Base-by-base conservation (phyloP, 2,113 vertebrate species). In the Alosa alosa region DNA sequence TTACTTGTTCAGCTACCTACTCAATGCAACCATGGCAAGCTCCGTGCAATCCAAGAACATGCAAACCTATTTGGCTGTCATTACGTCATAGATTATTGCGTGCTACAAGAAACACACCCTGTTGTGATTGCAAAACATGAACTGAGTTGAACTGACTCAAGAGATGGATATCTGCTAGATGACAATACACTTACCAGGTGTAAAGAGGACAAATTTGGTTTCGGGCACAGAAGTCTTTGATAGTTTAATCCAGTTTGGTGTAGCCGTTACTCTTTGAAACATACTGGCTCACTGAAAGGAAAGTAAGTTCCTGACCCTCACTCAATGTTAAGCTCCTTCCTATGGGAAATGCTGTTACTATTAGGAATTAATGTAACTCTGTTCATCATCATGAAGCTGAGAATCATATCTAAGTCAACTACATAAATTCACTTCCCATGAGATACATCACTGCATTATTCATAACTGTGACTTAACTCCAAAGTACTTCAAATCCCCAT, bases 71-170 rank as follows among this genome's bases (percentile, higher is more conserved):
- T 93, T 92, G 90, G 87, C 86, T 90, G 88, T 85, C 86, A 91
- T 95, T 90, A 94, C 93, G 91, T 94, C 93, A 95, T 88, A 85
- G 68, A 82, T 89, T 85, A 92, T 89, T 86, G 81, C 18, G 88
- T 86, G 90, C 88, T 49, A 91, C 81, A 90, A 89, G 86, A 89
- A 88, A 93, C 91, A 94, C 91, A 91, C 92, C 89, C 88, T 90
- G 60, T 78, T 81, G 86, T 84, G 89, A 90, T 90, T 92, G 86
- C 89, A 89, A 91, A 88, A 91, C 68, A 47, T 89, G 93, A 92
- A 86, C 92, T 92, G 88, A 85, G 84, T 78, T 88, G 87, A 84
- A 89, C 89, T 55, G 64, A 31, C 6, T 49, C 13, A 57, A 78
- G 25, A 86, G 87, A 87, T 89, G 52, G 41, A 83, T 86, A 90